A percentile compares a stretch with the other conserved stretches of the same genome.
Evolutionary conservation across 2,113 vertebrate genomes (phyloP).

Genomic region (Hyla sarda): DNA sequence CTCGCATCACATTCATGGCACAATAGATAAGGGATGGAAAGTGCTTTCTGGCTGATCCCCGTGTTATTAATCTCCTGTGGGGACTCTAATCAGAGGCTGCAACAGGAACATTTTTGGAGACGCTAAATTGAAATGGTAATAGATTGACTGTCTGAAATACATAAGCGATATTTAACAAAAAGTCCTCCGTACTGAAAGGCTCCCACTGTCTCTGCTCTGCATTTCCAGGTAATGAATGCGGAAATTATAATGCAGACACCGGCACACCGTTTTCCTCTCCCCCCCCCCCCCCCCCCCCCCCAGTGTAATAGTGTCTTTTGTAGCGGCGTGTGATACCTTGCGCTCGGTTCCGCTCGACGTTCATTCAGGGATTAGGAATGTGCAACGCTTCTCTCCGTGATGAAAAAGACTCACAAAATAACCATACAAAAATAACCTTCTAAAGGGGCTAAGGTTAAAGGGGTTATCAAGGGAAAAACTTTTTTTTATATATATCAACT

Average conservation of each 20-base stretch:
- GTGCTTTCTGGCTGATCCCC: not conserved
- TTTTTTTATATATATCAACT: no score
- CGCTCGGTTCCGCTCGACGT: not conserved
- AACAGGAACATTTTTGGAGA: constrained; percentile 28
- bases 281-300: no score
- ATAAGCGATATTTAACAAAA: constrained; percentile 9
- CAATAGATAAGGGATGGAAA: constrained; percentile 8
- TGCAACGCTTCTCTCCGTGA: not conserved
- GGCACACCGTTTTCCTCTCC: not conserved
- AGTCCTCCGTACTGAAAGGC: not conserved
- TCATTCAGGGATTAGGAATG: not conserved
- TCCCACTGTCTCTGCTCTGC: not conserved
- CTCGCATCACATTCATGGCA: not conserved
- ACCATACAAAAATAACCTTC: not conserved
- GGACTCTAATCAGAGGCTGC: constrained; percentile 1
- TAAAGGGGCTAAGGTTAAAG: not conserved
- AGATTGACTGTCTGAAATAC: constrained; percentile 22
- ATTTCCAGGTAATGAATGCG: constrained; percentile 4
- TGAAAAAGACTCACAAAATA: not conserved
- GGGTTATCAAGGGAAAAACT: no score
- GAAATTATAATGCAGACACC: not conserved
- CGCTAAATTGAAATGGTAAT: constrained; percentile 15
- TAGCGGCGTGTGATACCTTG: not conserved
- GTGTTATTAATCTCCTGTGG: not conserved
- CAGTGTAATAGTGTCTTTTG: not conserved